phyloP scores from a whole-genome alignment of 2,888 invertebrate genomes.

The Sphinx pinastri region DNA sequence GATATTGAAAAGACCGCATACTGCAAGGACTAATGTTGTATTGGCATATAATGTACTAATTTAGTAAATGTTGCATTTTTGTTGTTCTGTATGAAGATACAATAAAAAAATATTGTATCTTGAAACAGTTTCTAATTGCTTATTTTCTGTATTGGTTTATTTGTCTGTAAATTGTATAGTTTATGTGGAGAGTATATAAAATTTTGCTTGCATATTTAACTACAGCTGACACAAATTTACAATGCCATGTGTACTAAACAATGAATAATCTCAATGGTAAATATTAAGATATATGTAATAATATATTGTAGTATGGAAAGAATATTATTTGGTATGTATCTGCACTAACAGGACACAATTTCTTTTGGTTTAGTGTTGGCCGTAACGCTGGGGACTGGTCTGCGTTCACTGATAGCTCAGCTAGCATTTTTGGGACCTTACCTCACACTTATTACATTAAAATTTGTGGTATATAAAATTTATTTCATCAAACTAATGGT shows the following conservation, averaged over 20 bases:
- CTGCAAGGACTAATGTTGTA: neutral
- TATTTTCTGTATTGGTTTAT: neutral
- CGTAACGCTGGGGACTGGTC: conserved; percentile 49
- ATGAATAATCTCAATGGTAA: neutral
- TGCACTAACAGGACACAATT: conserved; percentile 49
- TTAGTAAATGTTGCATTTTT: neutral
- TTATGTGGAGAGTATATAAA: neutral
- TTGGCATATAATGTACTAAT: neutral
- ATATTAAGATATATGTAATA: neutral
- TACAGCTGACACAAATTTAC: neutral
- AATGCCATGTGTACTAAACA: neutral
- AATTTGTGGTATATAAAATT: too few relatives aligned
- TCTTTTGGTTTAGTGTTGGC: conserved; percentile 77
- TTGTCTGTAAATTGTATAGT: neutral
- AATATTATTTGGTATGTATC: neutral
- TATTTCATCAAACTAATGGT: too few relatives aligned
- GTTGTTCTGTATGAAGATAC: neutral
- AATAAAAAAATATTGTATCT: neutral
- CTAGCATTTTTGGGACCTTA: conserved; percentile 16
- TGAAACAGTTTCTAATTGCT: neutral
- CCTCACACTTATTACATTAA: neutral
- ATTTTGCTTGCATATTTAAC: neutral
- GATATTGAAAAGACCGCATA: conserved; percentile 24
- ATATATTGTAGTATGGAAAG: neutral
- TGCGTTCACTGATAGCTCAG: conserved; percentile 22